phyloP scores from a whole-genome alignment of 2,888 invertebrate species.

The Euclidia mi region DNA sequence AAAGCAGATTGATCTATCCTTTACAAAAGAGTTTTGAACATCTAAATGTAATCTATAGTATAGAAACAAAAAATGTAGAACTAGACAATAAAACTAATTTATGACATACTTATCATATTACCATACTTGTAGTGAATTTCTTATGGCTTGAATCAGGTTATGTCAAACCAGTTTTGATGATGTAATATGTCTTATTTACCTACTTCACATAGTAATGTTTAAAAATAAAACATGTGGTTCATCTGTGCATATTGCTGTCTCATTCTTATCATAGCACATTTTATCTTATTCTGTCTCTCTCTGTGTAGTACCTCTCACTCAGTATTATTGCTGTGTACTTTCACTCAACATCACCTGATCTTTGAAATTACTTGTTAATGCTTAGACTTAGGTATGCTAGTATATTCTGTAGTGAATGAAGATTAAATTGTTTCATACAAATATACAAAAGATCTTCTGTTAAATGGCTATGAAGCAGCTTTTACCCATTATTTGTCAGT shows the following conservation, averaged over 20 bases:
- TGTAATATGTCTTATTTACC: slow-evolving; percentile 10
- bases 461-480: too few species aligned
- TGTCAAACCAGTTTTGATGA: slow-evolving; percentile 12
- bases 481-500: too few species aligned
- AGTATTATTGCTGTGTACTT: slow-evolving; percentile 16
- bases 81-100: background rate
- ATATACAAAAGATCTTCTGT: too few species aligned
- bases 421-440: too few species aligned
- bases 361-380: background rate
- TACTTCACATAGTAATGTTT: background rate
- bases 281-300: background rate
- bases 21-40: too few species aligned
- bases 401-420: too few species aligned
- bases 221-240: background rate
- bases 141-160: slow-evolving; percentile 7
- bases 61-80: background rate
- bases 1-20: too few species aligned
- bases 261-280: background rate
- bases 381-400: too few species aligned
- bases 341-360: slow-evolving; percentile 28
- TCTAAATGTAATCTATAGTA: background rate
- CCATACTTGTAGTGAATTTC: slow-evolving; percentile 7
- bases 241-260: slow-evolving; percentile 8
- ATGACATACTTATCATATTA: background rate
- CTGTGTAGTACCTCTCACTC: slow-evolving; percentile 10